phyloP scores from a whole-genome alignment of 2,888 invertebrate genomes.

The Tipula helvola region DNA sequence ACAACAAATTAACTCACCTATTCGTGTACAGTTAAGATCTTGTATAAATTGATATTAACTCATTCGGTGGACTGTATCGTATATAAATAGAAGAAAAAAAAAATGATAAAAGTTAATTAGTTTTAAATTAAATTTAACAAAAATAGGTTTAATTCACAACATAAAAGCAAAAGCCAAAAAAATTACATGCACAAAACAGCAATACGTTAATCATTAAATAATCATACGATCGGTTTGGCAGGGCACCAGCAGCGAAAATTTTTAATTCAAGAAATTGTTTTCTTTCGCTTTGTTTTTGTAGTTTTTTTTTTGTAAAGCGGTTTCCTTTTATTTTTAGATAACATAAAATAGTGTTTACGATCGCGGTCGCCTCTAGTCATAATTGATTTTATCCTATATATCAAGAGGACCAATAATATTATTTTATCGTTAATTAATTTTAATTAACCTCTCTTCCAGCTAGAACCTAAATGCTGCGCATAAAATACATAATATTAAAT shows the following conservation, averaged over 20 bases:
- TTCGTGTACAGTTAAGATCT: background rate
- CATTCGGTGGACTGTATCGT: background rate
- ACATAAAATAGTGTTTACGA: background rate
- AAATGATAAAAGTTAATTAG: background rate
- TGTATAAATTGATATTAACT: background rate
- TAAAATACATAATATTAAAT: too few species aligned
- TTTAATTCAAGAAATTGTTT: background rate
- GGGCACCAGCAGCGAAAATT: background rate
- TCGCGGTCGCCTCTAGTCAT: background rate
- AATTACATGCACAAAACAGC: background rate
- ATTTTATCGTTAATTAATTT: background rate
- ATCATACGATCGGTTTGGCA: background rate
- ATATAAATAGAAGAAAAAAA: background rate
- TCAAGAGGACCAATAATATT: background rate
- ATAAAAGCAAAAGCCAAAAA: background rate
- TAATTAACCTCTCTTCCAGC: background rate
- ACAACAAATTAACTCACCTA: background rate
- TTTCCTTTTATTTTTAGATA: background rate
- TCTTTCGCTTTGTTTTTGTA: background rate
- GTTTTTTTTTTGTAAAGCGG: background rate
- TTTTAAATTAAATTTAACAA: background rate
- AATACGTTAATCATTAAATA: background rate
- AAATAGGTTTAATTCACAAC: background rate
- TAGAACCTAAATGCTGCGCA: background rate
- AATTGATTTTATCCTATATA: background rate